Conservation (phyloP, 2,113 vertebrate genomes). For the Istiophorus platypterus region DNA sequence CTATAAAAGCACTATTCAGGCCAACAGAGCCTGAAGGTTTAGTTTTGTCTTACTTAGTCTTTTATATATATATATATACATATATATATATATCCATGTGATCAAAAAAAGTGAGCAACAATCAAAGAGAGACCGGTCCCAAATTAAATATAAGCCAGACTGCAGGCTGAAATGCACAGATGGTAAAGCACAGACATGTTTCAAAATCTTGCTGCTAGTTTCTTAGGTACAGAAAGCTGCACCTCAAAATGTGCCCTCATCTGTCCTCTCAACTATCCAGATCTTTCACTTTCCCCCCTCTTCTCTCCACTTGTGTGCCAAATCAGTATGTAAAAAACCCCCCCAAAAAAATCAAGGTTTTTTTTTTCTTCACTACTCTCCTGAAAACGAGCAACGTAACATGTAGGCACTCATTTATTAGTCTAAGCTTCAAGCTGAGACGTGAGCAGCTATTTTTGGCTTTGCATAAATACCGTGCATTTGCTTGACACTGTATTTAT, state of each 20-base stretch:
- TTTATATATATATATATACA: too few relatives aligned
- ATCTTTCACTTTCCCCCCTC: constrained; percentile 24
- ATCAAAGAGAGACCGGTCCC: background rate
- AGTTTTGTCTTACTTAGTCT: background rate
- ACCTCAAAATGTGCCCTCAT: constrained; percentile 43
- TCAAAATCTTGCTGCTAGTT: constrained; percentile 38
- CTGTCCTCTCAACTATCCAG: constrained; percentile 50
- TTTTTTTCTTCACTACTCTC: background rate
- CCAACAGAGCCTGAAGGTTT: background rate
- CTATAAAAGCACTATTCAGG: background rate
- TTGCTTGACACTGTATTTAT: background rate
- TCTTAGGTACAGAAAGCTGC: constrained; percentile 38
- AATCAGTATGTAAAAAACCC: constrained; percentile 2
- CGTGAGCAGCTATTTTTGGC: constrained; percentile 23
- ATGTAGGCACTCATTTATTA: constrained; percentile 36
- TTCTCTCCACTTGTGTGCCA: constrained; percentile 20
- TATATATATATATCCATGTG: background rate
- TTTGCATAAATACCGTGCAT: constrained; percentile 22
- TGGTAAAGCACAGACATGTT: constrained; percentile 51
- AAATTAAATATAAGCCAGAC: constrained; percentile 47
- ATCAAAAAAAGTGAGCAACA: constrained; percentile 21
- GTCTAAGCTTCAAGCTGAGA: constrained; percentile 29
- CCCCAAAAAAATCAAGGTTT: background rate
- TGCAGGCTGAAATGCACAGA: constrained; percentile 58
- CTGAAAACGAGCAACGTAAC: constrained; percentile 42